Percentiles rank a stretch among this genome's conserved stretches.
Evolutionary conservation across 92 coral and sea anemone genomes (phyloP).

Genomic region (Diadumene lineata): DNA sequence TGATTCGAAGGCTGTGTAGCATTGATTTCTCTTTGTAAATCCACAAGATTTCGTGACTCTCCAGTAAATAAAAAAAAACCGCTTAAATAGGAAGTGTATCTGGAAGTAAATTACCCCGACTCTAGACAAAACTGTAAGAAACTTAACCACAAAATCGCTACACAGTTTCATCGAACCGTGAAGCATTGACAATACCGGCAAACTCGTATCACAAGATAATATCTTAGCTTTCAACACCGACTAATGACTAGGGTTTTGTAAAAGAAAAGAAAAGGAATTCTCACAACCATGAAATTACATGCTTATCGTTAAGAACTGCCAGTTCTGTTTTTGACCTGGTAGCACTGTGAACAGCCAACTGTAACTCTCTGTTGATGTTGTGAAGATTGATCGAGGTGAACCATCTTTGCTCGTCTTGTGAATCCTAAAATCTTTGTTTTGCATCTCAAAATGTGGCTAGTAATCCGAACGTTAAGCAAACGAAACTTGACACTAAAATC

Average conservation of each 20-base stretch:
- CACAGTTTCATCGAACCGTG: constrained; percentile 7
- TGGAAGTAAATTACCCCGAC: constrained; percentile 5
- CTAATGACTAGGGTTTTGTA: constrained; percentile 39
- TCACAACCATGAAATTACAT: constrained; percentile 40
- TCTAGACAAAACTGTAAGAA: constrained; percentile 15
- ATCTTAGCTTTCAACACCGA: constrained; percentile 22
- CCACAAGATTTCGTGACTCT: constrained; percentile 24
- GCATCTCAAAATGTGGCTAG: constrained; percentile 18
- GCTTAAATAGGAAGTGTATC: constrained; percentile 25
- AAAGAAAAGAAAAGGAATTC: constrained; percentile 28
- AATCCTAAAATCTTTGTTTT: background rate
- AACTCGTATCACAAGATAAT: constrained; percentile 21
- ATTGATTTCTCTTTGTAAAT: constrained; percentile 13
- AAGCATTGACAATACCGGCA: constrained; percentile 21
- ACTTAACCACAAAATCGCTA: background rate
- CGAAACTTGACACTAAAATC: constrained; percentile 20
- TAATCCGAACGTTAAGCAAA: constrained; percentile 21
- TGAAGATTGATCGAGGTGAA: background rate
- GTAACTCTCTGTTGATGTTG: no score
- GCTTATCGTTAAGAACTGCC: constrained; percentile 31
- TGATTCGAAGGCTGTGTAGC: background rate
- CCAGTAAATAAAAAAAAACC: constrained; percentile 19
- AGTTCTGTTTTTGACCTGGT: constrained; percentile 9
- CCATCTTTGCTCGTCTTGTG: background rate
- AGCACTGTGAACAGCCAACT: constrained; percentile 23